Evolutionary conservation across 2,113 vertebrate genomes (phyloP), one percentile per base, ranked within the genome.

Genomic region (Nanorana parkeri): DNA sequence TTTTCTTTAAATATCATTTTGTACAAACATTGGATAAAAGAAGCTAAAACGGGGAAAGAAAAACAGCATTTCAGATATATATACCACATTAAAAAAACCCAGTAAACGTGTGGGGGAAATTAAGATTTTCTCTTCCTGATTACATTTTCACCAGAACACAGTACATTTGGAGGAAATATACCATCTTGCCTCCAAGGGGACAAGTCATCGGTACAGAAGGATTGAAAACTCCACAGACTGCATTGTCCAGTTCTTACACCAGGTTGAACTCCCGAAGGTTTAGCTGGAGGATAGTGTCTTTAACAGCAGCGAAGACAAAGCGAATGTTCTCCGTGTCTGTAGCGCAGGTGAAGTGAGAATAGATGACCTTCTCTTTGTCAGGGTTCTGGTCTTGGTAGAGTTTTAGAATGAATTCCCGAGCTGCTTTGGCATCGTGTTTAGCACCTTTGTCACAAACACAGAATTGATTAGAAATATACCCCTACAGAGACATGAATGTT

Each of bases 311-410:
- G 0, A 98, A 97, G 83, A 97, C 91, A 1, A 96, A 95, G 84
- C 91, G 87, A 89, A 93, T 96, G 81, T 99, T 97, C 88, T 98
- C 95, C 0, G 96, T 97, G 87, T 96, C 95, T 0, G 95, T 97
- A 78, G 94, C 94, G 24, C 94, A 96, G 20, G 95, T 96, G 88
- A 98, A 96, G 87, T 96, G 94, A 10, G 93, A 91, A 74, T 97
- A 97, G 85, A 96, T 88, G 63, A 88, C 91, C 89, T 97, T 96
- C 69, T 95, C 94, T 79, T 94, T 95, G 83, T 96, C 92, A 0
- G 94, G 92, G 84, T 96, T 96, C 90, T 96, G 93, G 55, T 96
- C 94, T 87, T 95, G 92, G 84, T 97, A 96, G 86, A 96, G 95
- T 85, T 94, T 93, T 80, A 97, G 90, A 90, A 97, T 97, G 85